Base-by-base conservation (phyloP, 2,888 invertebrate genomes). In the Athalia rosae region DNA sequence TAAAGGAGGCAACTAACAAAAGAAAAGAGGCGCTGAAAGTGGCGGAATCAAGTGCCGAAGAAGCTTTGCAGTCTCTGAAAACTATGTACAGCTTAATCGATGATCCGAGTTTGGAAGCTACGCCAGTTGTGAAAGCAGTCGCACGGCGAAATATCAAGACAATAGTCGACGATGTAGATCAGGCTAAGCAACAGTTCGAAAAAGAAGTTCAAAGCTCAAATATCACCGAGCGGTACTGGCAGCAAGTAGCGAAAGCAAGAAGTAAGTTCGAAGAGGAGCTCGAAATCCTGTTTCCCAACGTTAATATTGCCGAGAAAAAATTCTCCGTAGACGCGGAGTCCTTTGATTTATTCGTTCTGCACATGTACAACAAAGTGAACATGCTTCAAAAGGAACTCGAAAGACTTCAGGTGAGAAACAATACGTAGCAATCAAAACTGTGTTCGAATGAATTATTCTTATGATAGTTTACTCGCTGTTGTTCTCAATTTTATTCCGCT, bases 181-280 rank as follows among this genome's bases (percentile, higher is more conserved):
- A 87, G 0, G 94, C 93, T 0, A 94, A 94, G 83, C 90, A 91
- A 4, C 91, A 91, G 6, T 93, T 93, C 77, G 92, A 92, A 41
- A 87, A 89, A 0, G 93, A 94, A 79, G 86, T 91, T 63, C 92
- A 92, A 45, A 90, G 91, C 64, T 91, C 94, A 0, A 92, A 91
- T 64, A 91, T 97, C 0, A 93, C 95, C 15, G 95, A 96, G 80
- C 94, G 93, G 84, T 98, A 96, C 87, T 96, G 97, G 94, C 94
- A 94, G 76, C 94, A 96, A 90, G 96, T 96, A 85, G 92, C 93
- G 81, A 87, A 90, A 53, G 93, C 94, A 0, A 91, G 94, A 4
- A 92, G 92, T 82, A 91, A 92, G 82, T 94, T 94, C 79, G 90
- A 92, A 28, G 92, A 94, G 78, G 94, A 94, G 89, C 91, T 95